Evolutionary conservation across 2,888 invertebrate genomes (phyloP).

Genomic region (Aspidiotus rigidus): DNA sequence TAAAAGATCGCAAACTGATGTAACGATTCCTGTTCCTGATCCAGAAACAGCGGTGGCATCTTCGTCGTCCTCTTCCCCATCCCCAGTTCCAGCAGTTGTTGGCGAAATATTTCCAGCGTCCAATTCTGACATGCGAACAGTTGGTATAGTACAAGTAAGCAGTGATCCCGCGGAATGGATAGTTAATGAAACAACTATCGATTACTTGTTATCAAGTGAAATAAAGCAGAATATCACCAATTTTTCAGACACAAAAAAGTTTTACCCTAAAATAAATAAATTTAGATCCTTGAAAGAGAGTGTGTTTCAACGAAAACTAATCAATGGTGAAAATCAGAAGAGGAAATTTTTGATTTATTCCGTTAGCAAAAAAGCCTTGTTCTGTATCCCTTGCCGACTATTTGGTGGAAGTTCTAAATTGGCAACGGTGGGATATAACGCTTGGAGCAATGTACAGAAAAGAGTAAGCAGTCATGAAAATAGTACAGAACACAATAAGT

Average conservation of each 20-base stretch:
- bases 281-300: neutral
- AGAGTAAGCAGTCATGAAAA: constrained; percentile 29
- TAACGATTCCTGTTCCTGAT: no score
- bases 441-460: constrained; percentile 31
- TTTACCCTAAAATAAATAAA: neutral
- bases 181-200: constrained; percentile 17
- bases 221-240: constrained; percentile 19
- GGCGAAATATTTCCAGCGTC: no score
- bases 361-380: constrained; percentile 24
- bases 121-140: no score
- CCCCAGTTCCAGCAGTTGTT: no score
- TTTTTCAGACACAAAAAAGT: constrained; percentile 21
- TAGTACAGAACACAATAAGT: constrained; percentile 11
- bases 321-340: constrained; percentile 6
- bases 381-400: constrained; percentile 27
- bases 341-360: constrained; percentile 23
- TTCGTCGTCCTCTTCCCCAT: no score
- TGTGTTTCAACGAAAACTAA: neutral
- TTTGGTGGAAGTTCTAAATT: constrained; percentile 16
- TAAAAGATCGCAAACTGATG: no score
- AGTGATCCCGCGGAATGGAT: constrained; percentile 30
- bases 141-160: neutral
- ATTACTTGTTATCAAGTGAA: constrained; percentile 16
- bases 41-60: no score
- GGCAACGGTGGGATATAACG: constrained; percentile 14